These are phyloP conservation scores for Hydriomena furcata DNA, from an alignment of 2,888 invertebrate genomes.

Conservation along the genomic window DNA sequence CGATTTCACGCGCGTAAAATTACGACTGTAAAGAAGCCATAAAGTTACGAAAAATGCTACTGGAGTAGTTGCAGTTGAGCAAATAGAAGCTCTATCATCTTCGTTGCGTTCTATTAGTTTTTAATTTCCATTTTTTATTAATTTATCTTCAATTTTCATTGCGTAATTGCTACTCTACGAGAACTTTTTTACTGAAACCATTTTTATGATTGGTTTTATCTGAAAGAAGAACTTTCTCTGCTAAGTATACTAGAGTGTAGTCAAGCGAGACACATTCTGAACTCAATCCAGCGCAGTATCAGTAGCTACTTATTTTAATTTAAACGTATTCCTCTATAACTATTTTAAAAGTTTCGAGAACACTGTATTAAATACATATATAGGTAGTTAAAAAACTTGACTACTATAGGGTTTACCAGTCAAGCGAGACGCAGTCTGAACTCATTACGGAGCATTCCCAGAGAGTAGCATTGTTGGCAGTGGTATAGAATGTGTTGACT, in stretches of 20 bases:
- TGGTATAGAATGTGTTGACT: conserved; percentile 42
- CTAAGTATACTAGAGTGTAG: not conserved
- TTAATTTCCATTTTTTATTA: too few species aligned
- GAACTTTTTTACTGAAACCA: not conserved
- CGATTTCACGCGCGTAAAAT: conserved; percentile 14
- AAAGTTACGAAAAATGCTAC: conserved; percentile 11
- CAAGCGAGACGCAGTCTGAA: conserved; percentile 24
- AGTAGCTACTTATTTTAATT: too few species aligned
- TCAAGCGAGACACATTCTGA: conserved; percentile 6
- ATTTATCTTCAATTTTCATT: too few species aligned
- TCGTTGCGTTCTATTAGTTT: conserved; percentile 8
- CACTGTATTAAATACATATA: not conserved
- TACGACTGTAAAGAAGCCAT: conserved; percentile 5
- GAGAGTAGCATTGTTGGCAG: conserved; percentile 39
- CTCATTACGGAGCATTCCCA: conserved; percentile 31
- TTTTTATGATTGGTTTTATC: not conserved
- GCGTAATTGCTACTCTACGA: not conserved
- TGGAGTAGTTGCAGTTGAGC: conserved; percentile 4
- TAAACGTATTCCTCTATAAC: too few species aligned
- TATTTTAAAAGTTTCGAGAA: not conserved
- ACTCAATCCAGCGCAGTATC: conserved; percentile 1
- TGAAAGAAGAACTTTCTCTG: too few species aligned
- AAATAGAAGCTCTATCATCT: not conserved
- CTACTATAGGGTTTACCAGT: not conserved
- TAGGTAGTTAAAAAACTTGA: conserved; percentile 10